phyloP scores from a whole-genome alignment of 2,888 invertebrate species.

The Caenorhabditis sp. region DNA sequence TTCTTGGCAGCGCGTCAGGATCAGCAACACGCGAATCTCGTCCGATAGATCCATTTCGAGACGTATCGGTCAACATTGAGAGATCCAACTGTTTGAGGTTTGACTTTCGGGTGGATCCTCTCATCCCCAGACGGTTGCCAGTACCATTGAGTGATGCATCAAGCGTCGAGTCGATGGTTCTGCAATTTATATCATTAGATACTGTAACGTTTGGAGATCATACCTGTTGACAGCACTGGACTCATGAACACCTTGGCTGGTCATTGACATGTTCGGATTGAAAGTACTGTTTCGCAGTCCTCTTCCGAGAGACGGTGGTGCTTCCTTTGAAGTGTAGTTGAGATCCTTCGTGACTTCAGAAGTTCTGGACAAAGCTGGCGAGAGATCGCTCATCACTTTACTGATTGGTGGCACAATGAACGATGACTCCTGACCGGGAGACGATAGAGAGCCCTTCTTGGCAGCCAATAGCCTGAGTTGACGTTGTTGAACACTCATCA shows the following conservation, averaged over 20 bases:
- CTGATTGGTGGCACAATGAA: conserved; percentile 56
- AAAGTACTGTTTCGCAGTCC: conserved; percentile 65
- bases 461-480: conserved; percentile 72
- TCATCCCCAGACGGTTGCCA: conserved; percentile 58
- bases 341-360: conserved; percentile 61
- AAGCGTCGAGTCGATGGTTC: conserved; percentile 68
- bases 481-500: conserved; percentile 62
- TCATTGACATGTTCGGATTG: conserved; percentile 39
- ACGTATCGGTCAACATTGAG: conserved; percentile 49
- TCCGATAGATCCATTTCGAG: conserved; percentile 32
- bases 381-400: conserved; percentile 65
- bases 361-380: conserved; percentile 50
- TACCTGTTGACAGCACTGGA: conserved; percentile 56
- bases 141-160: conserved; percentile 65
- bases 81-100: conserved; percentile 72
- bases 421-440: conserved; percentile 45
- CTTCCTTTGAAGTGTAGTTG: conserved; percentile 70
- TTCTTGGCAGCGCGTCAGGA: conserved; percentile 73
- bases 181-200: conserved; percentile 36
- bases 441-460: conserved; percentile 43
- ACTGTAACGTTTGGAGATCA: background rate
- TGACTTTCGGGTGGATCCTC: conserved; percentile 53
- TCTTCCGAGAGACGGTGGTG: conserved; percentile 72
- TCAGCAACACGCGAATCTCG: conserved; percentile 57
- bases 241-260: conserved; percentile 43